Evolutionary conservation across 2,888 invertebrate genomes (phyloP), one percentile per base, ranked within the genome.

Genomic region (Scaptomyza parva): DNA sequence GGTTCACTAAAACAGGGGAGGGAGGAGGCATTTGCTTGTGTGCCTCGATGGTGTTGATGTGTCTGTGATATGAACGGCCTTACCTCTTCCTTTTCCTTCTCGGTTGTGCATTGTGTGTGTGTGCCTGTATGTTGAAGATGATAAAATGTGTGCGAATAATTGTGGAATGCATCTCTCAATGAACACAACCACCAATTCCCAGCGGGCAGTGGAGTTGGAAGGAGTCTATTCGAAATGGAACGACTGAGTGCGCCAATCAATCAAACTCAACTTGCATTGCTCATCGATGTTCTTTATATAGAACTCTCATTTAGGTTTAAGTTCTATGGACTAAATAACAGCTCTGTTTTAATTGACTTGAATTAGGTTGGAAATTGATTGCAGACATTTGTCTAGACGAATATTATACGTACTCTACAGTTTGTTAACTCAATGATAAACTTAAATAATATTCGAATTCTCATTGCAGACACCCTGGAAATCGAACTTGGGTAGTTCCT

Each of bases 401-500:
- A n/a, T n/a, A n/a, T n/a, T n/a, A n/a, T n/a, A n/a, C n/a, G n/a
- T n/a, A n/a, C n/a, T n/a, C n/a, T n/a, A n/a, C n/a, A n/a, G n/a
- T 24, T 6, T 4, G 3, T 30, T 30, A 12, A 12, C 1, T n/a
- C n/a, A 12, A 33, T 5, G n/a, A 33, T 4, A 24, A 14, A 14
- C 11, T 11, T n/a, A 33, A 4, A 1, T 0, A 9, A 18, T 41
- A 4, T 17, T 14, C 1, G 0, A 2, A 28, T 24, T 33, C 3
- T 0, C 9, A 4, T 88, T 86, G 6, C 65, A 91, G 91, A 86
- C 91, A 8, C 90, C 91, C 24, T 91, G 91, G 91, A 91, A 91
- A 71, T 85, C 91, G 18, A 90, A 85, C 37, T 68, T 91, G 59
- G 75, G 90, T 47, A 81, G 88, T n/a, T 86, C 89, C 9, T 91